Evolutionary conservation across 92 coral and sea anemone species (phyloP).

Genomic region (Chrysogorgia sp.): DNA sequence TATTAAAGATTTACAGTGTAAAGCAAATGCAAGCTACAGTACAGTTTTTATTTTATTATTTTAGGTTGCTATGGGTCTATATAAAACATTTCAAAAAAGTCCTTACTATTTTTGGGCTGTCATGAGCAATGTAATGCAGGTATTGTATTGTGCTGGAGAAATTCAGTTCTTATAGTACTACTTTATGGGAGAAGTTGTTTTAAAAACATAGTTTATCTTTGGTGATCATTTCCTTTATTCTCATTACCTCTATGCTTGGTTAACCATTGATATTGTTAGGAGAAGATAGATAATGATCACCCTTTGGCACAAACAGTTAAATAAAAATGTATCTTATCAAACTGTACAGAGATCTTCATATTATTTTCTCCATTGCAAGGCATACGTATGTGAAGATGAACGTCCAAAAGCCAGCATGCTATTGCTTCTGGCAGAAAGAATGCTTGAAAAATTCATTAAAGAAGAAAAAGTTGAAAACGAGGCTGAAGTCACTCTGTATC

Average conservation of each 20-base stretch:
- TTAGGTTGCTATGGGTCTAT: slow-evolving; percentile 92
- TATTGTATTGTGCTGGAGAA: too few relatives aligned
- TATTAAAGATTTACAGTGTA: background rate
- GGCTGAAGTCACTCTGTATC: slow-evolving; percentile 85
- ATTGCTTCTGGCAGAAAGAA: slow-evolving; percentile 90
- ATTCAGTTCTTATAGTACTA: too few relatives aligned
- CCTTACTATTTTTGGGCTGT: slow-evolving; percentile 99
- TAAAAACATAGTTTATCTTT: too few relatives aligned
- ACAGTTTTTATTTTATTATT: background rate
- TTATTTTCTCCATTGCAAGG: slow-evolving; percentile 48
- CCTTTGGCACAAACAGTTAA: too few relatives aligned
- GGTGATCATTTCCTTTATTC: too few relatives aligned
- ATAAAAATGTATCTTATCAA: too few relatives aligned
- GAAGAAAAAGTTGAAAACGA: slow-evolving; percentile 88
- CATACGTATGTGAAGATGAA: slow-evolving; percentile 69
- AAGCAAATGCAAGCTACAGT: background rate
- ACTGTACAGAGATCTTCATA: background rate
- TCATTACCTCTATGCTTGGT: too few relatives aligned
- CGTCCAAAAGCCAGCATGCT: slow-evolving; percentile 67
- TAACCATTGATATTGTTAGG: too few relatives aligned
- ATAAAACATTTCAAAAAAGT: slow-evolving; percentile 86
- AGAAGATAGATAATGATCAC: too few relatives aligned
- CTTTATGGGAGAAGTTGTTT: too few relatives aligned
- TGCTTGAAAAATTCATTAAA: slow-evolving; percentile 85
- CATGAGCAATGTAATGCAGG: slow-evolving; percentile 99